These are phyloP conservation scores for Chironomus striatipennis DNA, from an alignment of 1,140 invertebrate species.

Conservation along the genomic window DNA sequence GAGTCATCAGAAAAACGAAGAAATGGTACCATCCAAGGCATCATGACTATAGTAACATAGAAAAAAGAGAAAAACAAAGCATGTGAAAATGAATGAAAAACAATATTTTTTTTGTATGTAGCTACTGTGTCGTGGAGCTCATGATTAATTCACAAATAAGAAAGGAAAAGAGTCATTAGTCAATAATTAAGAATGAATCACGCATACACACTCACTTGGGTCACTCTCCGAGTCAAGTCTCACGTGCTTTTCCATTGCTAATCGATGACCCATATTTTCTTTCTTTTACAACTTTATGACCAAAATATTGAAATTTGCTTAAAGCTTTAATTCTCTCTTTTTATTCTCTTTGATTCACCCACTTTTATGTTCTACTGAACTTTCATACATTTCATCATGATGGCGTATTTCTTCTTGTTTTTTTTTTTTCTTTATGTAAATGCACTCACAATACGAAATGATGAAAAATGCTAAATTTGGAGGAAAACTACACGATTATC, in stretches of 20 bases:
- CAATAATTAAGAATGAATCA: neutral
- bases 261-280: neutral
- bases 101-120: no score
- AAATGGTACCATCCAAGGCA: conserved; percentile 21
- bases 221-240: neutral
- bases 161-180: neutral
- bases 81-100: no score
- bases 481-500: no score
- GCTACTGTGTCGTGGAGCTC: no score
- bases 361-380: neutral
- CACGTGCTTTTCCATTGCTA: neutral
- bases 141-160: no score
- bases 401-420: neutral
- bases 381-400: neutral
- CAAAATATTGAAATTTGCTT: neutral
- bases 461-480: no score
- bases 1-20: conserved; percentile 26
- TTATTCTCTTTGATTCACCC: neutral
- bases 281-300: neutral
- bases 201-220: neutral
- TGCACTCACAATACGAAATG: no score
- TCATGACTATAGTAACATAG: neutral
- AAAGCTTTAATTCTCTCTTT: neutral
- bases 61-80: neutral
- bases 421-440: no score